phyloP scores from a whole-genome alignment of 2,888 invertebrate genomes.

The Caenorhabditis zanzibari region DNA sequence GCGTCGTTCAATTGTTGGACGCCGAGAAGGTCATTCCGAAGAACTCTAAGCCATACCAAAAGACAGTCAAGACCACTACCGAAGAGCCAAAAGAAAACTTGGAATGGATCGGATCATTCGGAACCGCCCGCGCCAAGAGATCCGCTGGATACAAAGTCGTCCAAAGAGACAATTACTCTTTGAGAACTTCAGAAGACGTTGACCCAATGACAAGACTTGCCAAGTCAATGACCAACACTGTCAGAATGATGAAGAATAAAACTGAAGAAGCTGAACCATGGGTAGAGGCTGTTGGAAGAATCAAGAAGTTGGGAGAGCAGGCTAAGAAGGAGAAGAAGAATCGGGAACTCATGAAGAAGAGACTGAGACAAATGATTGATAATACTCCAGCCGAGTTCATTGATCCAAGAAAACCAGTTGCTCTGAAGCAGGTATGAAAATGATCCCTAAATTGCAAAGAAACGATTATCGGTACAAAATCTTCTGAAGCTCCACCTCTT shows the following conservation, averaged over 20 bases:
- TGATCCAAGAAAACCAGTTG: constrained; percentile 72
- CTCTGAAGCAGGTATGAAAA: constrained; percentile 63
- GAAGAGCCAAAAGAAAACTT: constrained; percentile 50
- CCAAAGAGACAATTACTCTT: constrained; percentile 60
- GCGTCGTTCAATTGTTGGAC: constrained; percentile 73
- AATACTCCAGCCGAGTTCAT: constrained; percentile 74
- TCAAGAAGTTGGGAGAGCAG: constrained; percentile 69
- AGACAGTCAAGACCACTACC: not conserved
- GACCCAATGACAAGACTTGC: constrained; percentile 68
- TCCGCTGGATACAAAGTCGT: constrained; percentile 64
- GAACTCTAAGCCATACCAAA: constrained; percentile 35
- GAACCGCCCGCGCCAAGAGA: constrained; percentile 70
- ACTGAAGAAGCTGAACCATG: constrained; percentile 53
- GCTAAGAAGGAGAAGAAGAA: constrained; percentile 71
- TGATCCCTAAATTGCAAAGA: too few species aligned
- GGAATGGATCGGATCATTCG: constrained; percentile 75
- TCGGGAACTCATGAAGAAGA: constrained; percentile 67
- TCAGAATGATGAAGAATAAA: constrained; percentile 75
- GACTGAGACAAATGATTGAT: constrained; percentile 72
- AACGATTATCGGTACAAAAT: too few species aligned
- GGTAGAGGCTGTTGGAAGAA: constrained; percentile 68
- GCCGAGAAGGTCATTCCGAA: constrained; percentile 58
- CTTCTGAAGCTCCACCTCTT: too few species aligned
- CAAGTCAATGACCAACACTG: constrained; percentile 70
- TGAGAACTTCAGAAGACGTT: constrained; percentile 63